Base-by-base conservation (phyloP, 2,888 invertebrate species). In the Alcis repandata region DNA sequence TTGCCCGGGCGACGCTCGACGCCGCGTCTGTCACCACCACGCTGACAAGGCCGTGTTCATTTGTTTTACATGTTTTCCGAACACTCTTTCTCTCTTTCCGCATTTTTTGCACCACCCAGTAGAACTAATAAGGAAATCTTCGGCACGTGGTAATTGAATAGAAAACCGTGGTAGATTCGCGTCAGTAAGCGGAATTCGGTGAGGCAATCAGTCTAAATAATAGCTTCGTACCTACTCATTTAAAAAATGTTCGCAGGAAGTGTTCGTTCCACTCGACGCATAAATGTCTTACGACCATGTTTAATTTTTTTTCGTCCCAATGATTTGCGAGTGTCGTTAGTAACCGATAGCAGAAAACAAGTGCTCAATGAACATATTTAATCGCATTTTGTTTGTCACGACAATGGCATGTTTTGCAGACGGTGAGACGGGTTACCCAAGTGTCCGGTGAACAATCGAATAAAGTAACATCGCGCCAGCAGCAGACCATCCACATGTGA, bases 381-480 rank as follows among this genome's bases (percentile, higher is more conserved):
- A 75, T 72, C 67, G 74, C 53, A 68, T 73, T 73, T 75, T 75
- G 79, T 77, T 72, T 66, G 70, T 20, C 71, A 72, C 72, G 82
- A 88, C 87, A 88, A 87, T 86, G 79, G 79, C 62, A 67, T 83
- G 83, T 85, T 87, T 83, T 80, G 82, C 79, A 77, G 80, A 78
- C 76, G 77, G 83, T 86, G 78, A 77, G 80, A 78, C 76, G 77
- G 83, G 85, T 85, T 83, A 81, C 80, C 74, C 86, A 86, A 87
- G 87, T 87, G 86, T 80, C 78, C 71, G 73, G 74, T 74, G 79
- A 78, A 84, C 84, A 83, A 83, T 80, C 73, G 73, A 57, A 59
- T 54, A 59, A 63, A 62, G 62, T 48, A 57, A 38, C 52, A 46
- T 58, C 46, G 27, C 41, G 67, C 54, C 63, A 64, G 60, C 53